phyloP scores from a whole-genome alignment of 2,888 invertebrate species.

The Rotaria sp. region DNA sequence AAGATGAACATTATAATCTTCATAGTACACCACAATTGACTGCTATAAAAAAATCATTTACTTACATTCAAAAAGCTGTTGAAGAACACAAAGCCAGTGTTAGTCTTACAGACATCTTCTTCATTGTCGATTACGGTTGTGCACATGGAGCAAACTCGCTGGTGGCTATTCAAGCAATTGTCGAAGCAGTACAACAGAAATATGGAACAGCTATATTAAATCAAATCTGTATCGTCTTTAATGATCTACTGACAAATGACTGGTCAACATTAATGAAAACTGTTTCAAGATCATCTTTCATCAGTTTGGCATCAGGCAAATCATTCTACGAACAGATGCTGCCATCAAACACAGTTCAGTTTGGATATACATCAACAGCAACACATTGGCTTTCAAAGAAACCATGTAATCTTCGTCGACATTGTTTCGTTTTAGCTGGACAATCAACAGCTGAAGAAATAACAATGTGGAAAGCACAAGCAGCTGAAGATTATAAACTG shows the following conservation, averaged over 20 bases:
- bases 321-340: background rate
- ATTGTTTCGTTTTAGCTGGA: background rate
- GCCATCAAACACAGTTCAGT: background rate
- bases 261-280: background rate
- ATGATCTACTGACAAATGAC: background rate
- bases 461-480: background rate
- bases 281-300: no score
- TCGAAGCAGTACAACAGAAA: background rate
- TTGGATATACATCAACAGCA: background rate
- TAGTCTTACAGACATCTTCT: background rate
- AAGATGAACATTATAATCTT: background rate
- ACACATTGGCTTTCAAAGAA: background rate
- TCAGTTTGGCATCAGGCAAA: background rate
- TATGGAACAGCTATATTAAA: background rate
- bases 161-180: background rate
- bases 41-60: background rate
- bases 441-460: background rate
- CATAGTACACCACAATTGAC: background rate
- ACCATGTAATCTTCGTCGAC: background rate
- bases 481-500: background rate
- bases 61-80: background rate
- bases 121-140: background rate
- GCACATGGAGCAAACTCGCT: background rate
- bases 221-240: background rate
- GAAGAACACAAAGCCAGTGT: background rate